Conservation (phyloP, 2,888 invertebrate genomes). For the Pyrochroa serraticornis region DNA sequence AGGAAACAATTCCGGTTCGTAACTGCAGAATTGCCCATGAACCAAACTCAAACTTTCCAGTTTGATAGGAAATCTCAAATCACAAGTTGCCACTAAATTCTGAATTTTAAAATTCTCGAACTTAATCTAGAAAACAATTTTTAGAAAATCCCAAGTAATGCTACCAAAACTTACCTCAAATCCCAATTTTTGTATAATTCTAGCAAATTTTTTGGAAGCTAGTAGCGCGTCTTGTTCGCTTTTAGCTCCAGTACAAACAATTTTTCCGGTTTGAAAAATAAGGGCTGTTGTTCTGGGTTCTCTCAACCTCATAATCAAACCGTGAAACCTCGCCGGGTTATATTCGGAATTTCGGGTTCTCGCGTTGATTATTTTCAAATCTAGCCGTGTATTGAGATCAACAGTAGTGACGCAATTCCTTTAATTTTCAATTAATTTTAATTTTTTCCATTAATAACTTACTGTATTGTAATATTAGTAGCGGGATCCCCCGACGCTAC, state of each 20-base stretch:
- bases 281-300: slow-evolving; percentile 78
- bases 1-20: slow-evolving; percentile 98
- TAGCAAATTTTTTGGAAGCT: slow-evolving; percentile 80
- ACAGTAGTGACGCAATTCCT: slow-evolving; percentile 86
- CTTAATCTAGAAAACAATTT: slow-evolving; percentile 66
- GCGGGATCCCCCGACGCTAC: slow-evolving; percentile 61
- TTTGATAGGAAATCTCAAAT: slow-evolving; percentile 75
- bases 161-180: slow-evolving; percentile 66
- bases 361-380: slow-evolving; percentile 76
- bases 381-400: slow-evolving; percentile 73
- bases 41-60: slow-evolving; percentile 75
- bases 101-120: slow-evolving; percentile 80
- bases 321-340: slow-evolving; percentile 81
- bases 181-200: slow-evolving; percentile 82
- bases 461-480: slow-evolving; percentile 59
- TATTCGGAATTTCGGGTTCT: slow-evolving; percentile 84
- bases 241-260: slow-evolving; percentile 81
- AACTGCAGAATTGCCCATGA: slow-evolving; percentile 75
- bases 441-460: slow-evolving; percentile 28
- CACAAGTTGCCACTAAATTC: slow-evolving; percentile 78
- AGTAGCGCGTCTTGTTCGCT: slow-evolving; percentile 79
- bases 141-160: slow-evolving; percentile 7
- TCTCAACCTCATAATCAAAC: slow-evolving; percentile 81
- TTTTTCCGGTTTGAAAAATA: slow-evolving; percentile 81
- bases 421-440: slow-evolving; percentile 14